Evolutionary conservation across 2,797 vertebrate species (phyloP), one percentile per base, ranked within the genome.

Genomic region (Streptopelia turtur): DNA sequence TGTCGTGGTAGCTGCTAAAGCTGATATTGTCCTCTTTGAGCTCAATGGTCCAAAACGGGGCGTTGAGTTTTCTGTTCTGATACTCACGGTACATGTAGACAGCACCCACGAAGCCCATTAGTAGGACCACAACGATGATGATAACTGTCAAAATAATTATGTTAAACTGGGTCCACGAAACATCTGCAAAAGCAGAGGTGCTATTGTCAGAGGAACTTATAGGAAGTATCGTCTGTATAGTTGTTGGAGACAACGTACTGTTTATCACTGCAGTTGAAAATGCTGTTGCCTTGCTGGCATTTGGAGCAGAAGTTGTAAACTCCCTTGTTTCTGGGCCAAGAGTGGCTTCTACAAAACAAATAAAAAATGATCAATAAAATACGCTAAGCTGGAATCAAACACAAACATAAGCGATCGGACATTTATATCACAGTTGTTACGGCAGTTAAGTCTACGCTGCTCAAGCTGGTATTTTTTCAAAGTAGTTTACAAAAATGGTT

Each of bases 11-110:
- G 97, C 99, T 99, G 98, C 99, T 99, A 94, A 99, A 99, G 96
- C 99, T 99, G 97, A 99, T 99, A 98, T 99, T 99, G 97, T 99
- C 99, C 97, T 99, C 99, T 87, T 99, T 99, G 87, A 99, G 98
- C 87, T 99, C 99, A 83, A 99, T 99, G 98, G 99, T 99, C 99
- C 99, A 99, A 97, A 99, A 99, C 20, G 99, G 99, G 39, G 99
- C 99, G 0, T 99, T 99, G 28, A 99, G 99, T 96, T 99, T 99
- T 95, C 99, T 97, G 97, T 99, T 99, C 96, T 99, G 99, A 96
- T 99, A 99, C 94, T 99, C 99, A 28, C 99, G 98, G 96, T 99
- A 99, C 83, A 98, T 99, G 95, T 99, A 99, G 35, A 99, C 99
- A 2, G 98, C 99, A 13, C 99, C 99, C 43, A 99, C 99, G 49